Evolutionary conservation across 2,888 invertebrate genomes (phyloP), one percentile per base, ranked within the genome.

Genomic region (Anthophora plumipes): DNA sequence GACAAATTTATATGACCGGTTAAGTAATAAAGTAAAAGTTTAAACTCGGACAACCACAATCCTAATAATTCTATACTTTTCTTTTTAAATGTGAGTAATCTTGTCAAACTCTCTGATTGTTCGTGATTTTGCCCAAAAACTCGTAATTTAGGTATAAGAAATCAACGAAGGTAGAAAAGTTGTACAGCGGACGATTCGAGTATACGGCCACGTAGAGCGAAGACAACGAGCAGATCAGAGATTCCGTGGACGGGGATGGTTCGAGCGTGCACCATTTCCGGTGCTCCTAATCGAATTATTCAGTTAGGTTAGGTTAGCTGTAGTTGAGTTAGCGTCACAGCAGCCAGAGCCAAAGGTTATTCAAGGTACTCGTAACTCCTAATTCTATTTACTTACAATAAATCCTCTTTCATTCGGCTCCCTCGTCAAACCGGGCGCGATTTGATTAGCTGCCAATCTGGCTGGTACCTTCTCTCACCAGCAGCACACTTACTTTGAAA

Each of bases 361-460:
- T 83, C 82, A 60, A 84, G 83, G 85, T 84, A 85, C 88, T 89
- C 87, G 86, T 84, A 88, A 87, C 88, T 88, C 78, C 78, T 89
- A 90, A 91, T 90, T 90, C 88, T 84, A 89, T 90, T 90, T 90
- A 79, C 85, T 86, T 86, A 88, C 89, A 85, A 91, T 90, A 90
- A 90, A 89, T 90, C 87, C 46, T 84, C 77, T 82, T 80, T 79
- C 85, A 50, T 80, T 80, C 75, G 61, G 43, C n/a, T 39, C 41
- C 70, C 74, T 76, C 77, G 74, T 75, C 80, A 70, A 67, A 1
- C 59, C 69, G 31, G 41, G 37, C 60, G 69, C 60, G 69, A 75
- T 83, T 76, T 81, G 85, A 87, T 87, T 87, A 82, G 72, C 78
- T 77, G 77, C 25, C 82, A 64, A 85, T 85, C 64, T 71, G 71